Evolutionary conservation across 2,888 invertebrate species (phyloP), one percentile per base, ranked within the genome.

Genomic region (Rhagophthalmus giganteus): DNA sequence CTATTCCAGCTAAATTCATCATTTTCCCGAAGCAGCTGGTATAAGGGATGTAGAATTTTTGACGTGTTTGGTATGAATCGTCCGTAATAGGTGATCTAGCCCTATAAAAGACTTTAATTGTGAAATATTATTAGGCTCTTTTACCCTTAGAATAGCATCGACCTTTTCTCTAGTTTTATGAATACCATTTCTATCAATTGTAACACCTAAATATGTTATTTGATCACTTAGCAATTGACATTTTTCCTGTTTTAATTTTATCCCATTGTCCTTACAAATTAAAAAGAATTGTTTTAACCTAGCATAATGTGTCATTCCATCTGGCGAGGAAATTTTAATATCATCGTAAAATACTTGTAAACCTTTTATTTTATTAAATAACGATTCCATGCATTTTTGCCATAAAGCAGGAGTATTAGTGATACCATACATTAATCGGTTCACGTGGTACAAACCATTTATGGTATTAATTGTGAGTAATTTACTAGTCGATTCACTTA

Each of bases 391-490:
- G 14, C 16, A 14, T 10, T 16, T 33, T 10, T 33, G 33, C 33
- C 32, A 33, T n/a, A 33, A 15, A 15, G 33, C 33, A n/a, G 33
- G 33, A 2, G 33, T 16, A 2, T 14, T 15, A 2, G 69, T 63
- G 2, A 71, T 47, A 1, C 69, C 70, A 49, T 63, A 70, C 59
- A 65, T 58, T 33, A 70, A 39, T n/a, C 70, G 46, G 5, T 60
- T 69, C 37, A 61, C 62, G 35, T 60, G 48, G 50, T 59, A 71
- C n/a, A 39, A 14, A 2, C 70, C 71, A 41, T 67, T 68, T 40
- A 66, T 69, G 1, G 70, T 72, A 51, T 49, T 70, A 33, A 73
- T 55, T 1, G 69, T 71, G 10, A 70, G 40, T 9, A 64, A 56
- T 10, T 69, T 54, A 44, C 60, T 54, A 52, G 65, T 61, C 12